Evolutionary conservation across 2,888 invertebrate genomes (phyloP), one percentile per base, ranked within the genome.

Genomic region (Hetaerina titia): DNA sequence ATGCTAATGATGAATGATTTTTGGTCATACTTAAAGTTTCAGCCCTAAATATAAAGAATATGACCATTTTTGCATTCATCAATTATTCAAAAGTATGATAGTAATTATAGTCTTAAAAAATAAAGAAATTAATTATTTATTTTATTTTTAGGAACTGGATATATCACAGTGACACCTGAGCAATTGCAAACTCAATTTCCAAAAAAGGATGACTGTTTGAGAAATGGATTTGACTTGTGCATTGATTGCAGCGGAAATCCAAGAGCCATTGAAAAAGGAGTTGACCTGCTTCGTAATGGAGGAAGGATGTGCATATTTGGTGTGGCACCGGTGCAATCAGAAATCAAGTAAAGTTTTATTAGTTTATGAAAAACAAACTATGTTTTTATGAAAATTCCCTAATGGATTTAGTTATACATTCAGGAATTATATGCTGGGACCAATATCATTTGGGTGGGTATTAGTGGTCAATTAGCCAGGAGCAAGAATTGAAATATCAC

Each of bases 161-260:
- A 96, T 96, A 96, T 97, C 19, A 96, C 97, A 0, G 96, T 97
- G 0, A 97, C 97, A 6, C 98, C 98, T 0, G 97, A 97, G 6
- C 97, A 97, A 5, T 96, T 98, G 95, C 97, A 97, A 8, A 96
- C 97, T 0, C 64, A 95, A 22, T 89, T 56, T 25, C 63, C 94
- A 1, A 58, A 90, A 25, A 95, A 96, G n/a, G 60, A 60, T 31
- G 69, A 81, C 15, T 96, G 96, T 95, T 97, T 97, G 25, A 96
- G 97, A 0, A 96, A 96, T 89, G 96, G 97, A 0, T 98, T 97
- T 95, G 98, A 98, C 96, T 96, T 98, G 88, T 97, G 98, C 17
- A 97, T 98, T n/a, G 98, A 98, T 95, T 98, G 98, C 96, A 98
- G 98, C 96, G 98, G 98, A 96, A 98, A 97, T 17, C 98, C 97